phyloP scores from a whole-genome alignment of 2,113 vertebrate genomes.

The Zapus hudsonius region DNA sequence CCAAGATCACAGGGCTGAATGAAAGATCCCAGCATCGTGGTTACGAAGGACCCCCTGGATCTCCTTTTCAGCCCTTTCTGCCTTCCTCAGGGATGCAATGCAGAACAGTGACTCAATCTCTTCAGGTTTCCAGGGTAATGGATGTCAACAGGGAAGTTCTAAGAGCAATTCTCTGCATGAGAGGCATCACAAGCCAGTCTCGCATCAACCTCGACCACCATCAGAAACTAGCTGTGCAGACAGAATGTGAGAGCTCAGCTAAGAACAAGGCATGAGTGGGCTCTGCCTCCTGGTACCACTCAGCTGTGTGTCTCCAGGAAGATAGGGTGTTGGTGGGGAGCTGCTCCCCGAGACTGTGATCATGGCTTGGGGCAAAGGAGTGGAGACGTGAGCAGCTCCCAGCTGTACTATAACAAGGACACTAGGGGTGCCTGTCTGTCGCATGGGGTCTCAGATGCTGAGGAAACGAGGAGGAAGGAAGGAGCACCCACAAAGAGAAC shows the following conservation, averaged over 20 bases:
- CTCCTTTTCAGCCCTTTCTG: background rate
- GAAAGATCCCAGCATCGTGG: fast-evolving
- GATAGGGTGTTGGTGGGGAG: background rate
- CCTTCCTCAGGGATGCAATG: background rate
- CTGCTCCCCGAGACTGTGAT: background rate
- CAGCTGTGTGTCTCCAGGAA: background rate
- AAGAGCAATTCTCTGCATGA: background rate
- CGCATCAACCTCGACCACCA: background rate
- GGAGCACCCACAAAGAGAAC: background rate
- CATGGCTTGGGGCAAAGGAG: background rate
- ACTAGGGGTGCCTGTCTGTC: too few relatives aligned
- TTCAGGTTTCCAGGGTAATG: background rate
- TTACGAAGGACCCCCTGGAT: background rate
- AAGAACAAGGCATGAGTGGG: too few relatives aligned
- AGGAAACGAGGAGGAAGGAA: background rate
- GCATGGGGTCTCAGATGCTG: too few relatives aligned
- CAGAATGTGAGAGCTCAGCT: too few relatives aligned
- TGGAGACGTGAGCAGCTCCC: background rate
- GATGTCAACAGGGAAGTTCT: background rate
- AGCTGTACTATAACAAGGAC: too few relatives aligned
- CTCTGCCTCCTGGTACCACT: too few relatives aligned
- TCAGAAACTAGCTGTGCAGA: background rate
- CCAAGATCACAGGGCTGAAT: background rate
- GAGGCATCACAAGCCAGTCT: background rate
- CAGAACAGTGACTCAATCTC: background rate